A percentile compares a stretch with the other conserved stretches of the same genome.
phyloP scores from a whole-genome alignment of 2,888 invertebrate genomes.

The Agriopis leucophaearia region DNA sequence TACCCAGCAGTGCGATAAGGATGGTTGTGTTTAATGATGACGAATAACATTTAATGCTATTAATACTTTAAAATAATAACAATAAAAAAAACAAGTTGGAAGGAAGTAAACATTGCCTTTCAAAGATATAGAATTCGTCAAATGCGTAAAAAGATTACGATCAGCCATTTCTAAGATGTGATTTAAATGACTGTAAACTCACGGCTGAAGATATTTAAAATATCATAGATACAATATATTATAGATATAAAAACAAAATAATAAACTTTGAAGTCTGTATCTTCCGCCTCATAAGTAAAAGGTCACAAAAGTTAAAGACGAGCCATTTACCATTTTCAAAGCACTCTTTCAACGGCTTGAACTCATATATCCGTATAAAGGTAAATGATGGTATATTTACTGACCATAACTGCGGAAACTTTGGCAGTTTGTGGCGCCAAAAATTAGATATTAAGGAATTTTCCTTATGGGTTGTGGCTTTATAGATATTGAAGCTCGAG shows the following conservation, averaged over 20 bases:
- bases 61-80: too few species aligned
- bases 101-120: too few species aligned
- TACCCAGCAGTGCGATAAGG: too few species aligned
- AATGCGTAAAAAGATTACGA: too few species aligned
- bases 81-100: too few species aligned
- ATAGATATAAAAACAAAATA: background rate
- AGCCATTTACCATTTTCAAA: constrained; percentile 24
- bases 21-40: too few species aligned
- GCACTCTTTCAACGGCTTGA: constrained; percentile 33
- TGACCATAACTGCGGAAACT: constrained; percentile 63
- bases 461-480: constrained; percentile 51
- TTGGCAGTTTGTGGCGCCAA: constrained; percentile 63
- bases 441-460: constrained; percentile 66
- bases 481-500: constrained; percentile 25
- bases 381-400: constrained; percentile 60
- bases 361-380: constrained; percentile 30
- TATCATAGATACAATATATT: constrained; percentile 3
- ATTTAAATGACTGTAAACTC: too few species aligned
- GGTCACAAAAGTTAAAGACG: constrained; percentile 21
- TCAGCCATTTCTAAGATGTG: too few species aligned
- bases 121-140: too few species aligned
- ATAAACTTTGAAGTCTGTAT: background rate
- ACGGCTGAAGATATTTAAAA: too few species aligned
- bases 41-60: too few species aligned
- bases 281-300: background rate